Base-by-base conservation (phyloP, 2,797 vertebrate species). In the Okamejei kenojei region DNA sequence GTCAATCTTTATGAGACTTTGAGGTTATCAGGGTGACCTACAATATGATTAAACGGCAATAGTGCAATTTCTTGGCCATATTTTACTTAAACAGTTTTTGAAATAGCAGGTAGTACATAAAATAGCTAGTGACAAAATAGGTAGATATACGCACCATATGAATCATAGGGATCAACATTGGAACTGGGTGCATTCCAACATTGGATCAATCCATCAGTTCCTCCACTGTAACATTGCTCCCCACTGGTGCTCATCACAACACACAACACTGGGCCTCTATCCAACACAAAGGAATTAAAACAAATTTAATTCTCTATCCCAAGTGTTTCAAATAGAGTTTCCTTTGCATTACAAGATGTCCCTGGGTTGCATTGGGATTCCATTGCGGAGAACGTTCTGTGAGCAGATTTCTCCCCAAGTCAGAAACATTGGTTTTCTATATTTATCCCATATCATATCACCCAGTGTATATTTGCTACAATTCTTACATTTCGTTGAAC, bases 211-310 rank as follows among this genome's bases (percentile, higher is more conserved):
- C 98, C 98, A 5, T 99, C 99, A 0, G 97, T 96, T 8, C 99
- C 99, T 0, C 99, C 99, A 17, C 99, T 99, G 95, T 98, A 99
- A 95, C 99, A 99, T 96, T 99, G 99, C 7, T 99, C 99, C 23
- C 99, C 99, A 11, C 95, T 98, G 93, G 96, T 98, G 95, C 98
- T 99, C 98, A 99, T 98, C 74, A 98, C 98, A 93, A 99, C 98
- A 94, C 98, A 99, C 68, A 99, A 96, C 73, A 99, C 99, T 4
- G 99, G 98, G 4, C 98, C 98, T 96, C 98, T 99, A 94, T 32
- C 38, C 93, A 93, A 80, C 58, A 73, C 94, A 94, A 95, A 93
- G 82, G 2, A 74, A 74, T 82, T 79, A 93, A 93, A 93, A 23
- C 90, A 91, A 92, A 74, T 2, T 45, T 92, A 73, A 92, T 74